A percentile compares a stretch with the other conserved stretches of the same genome.
Evolutionary conservation across 2,113 vertebrate species (phyloP).

Genomic region (Percopsis transmontana): DNA sequence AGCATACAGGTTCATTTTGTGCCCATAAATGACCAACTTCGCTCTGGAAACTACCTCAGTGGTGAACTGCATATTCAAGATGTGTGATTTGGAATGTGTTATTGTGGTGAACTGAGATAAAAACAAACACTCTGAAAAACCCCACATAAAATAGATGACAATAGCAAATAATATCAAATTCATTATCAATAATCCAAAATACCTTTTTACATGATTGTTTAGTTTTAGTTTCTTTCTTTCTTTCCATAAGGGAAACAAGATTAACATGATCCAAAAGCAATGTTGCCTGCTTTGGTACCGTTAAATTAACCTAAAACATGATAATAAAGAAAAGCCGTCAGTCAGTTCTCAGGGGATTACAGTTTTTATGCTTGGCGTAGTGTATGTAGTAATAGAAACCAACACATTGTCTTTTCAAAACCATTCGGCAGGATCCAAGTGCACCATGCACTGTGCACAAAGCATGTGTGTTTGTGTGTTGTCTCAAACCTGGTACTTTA

Average conservation of each 20-base stretch:
- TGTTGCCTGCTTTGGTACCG: neutral
- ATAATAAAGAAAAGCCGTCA: too few species aligned
- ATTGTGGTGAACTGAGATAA: neutral
- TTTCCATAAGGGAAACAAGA: too few species aligned
- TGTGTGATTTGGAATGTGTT: neutral
- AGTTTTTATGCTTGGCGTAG: neutral
- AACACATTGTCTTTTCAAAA: neutral
- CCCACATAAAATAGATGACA: too few species aligned
- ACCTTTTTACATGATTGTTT: too few species aligned
- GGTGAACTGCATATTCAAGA: neutral
- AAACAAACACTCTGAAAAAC: neutral
- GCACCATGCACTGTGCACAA: too few species aligned
- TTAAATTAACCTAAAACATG: too few species aligned
- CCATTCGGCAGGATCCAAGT: slow-evolving; percentile 22
- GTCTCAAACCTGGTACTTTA: slow-evolving; percentile 7
- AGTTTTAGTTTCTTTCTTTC: too few species aligned
- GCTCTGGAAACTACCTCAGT: neutral
- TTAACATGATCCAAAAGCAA: neutral
- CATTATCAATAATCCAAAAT: neutral
- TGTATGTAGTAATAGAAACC: neutral
- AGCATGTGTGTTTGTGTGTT: slow-evolving; percentile 3
- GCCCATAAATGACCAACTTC: neutral
- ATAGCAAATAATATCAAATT: too few species aligned
- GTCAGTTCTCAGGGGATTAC: too few species aligned
- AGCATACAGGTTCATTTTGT: neutral